Conservation (phyloP, 2,113 vertebrate genomes). For the Passer domesticus region DNA sequence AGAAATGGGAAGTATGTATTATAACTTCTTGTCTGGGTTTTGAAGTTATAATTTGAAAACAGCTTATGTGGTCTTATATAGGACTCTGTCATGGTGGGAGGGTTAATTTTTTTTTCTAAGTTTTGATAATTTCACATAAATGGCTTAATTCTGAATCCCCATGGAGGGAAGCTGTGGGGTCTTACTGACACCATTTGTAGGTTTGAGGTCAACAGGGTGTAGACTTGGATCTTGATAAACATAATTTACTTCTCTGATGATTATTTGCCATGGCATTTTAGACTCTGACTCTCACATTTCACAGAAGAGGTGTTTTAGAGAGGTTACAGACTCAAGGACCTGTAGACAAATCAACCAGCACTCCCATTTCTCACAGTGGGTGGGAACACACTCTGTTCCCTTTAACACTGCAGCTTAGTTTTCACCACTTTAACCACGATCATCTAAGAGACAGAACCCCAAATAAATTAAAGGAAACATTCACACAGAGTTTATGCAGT, state of each 20-base stretch:
- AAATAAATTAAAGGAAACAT: neutral
- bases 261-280: neutral
- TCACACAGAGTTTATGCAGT: neutral
- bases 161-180: neutral
- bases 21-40: neutral
- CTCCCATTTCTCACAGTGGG: rapidly evolving
- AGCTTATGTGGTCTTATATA: neutral
- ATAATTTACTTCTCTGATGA: neutral
- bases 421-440: neutral
- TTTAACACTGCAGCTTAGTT: neutral
- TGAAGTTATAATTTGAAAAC: neutral
- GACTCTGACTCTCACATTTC: neutral
- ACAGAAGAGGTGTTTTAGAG: neutral
- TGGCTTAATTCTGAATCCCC: neutral
- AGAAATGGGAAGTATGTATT: neutral
- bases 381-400: neutral
- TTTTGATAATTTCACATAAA: neutral
- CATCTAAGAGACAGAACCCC: neutral
- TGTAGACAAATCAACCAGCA: neutral
- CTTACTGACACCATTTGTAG: neutral
- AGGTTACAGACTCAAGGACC: neutral
- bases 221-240: neutral
- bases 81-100: neutral
- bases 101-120: neutral
- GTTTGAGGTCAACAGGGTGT: neutral